Conservation (phyloP, 2,113 vertebrate genomes). For the Salvelinus sp. region DNA sequence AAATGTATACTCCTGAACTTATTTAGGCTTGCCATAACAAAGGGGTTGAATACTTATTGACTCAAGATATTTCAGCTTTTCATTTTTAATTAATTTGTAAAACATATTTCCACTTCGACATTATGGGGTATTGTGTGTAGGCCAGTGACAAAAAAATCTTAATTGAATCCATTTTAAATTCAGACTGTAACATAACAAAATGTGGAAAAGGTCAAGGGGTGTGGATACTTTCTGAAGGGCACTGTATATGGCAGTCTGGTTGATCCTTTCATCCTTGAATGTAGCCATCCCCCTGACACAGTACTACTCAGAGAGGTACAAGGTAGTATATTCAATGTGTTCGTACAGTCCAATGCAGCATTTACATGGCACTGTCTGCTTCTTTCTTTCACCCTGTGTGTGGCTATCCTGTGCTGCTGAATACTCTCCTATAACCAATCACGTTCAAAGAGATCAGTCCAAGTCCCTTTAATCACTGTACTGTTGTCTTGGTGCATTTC, state of each 20-base stretch:
- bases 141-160: too few species aligned
- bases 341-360: slow-evolving; percentile 33
- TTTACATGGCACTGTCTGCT: slow-evolving; percentile 21
- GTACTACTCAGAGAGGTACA: background rate
- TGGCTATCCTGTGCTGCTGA: slow-evolving; percentile 21
- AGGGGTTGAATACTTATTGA: too few species aligned
- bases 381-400: background rate
- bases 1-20: too few species aligned
- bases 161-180: too few species aligned
- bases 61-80: too few species aligned
- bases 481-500: background rate
- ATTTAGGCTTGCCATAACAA: too few species aligned
- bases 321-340: background rate
- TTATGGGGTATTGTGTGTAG: too few species aligned
- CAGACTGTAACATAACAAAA: too few species aligned
- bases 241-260: background rate
- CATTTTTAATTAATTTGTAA: too few species aligned
- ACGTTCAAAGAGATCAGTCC: slow-evolving; percentile 1
- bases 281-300: background rate
- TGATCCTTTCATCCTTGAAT: background rate
- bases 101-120: too few species aligned
- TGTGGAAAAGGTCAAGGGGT: too few species aligned
- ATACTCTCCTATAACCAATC: slow-evolving; percentile 1
- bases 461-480: background rate
- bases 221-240: too few species aligned